Evolutionary conservation across 2,888 invertebrate species (phyloP), one percentile per base, ranked within the genome.

Genomic region (Drosophila nr. medialis): DNA sequence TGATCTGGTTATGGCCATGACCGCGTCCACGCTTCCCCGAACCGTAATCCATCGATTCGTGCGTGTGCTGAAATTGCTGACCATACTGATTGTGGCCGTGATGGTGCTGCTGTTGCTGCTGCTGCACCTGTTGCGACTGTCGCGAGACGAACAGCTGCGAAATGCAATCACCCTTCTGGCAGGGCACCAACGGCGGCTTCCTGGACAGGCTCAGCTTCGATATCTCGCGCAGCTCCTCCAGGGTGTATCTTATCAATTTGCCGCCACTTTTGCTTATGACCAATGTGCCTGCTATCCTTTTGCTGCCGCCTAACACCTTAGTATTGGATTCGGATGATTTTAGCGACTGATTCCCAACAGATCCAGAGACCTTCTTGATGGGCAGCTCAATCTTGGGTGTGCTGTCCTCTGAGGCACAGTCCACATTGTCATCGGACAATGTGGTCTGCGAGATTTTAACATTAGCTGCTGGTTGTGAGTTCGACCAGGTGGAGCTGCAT

Each of bases 61-160:
- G 90, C 67, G 91, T 80, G 15, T 92, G 92, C 51, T 91, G 92
- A 53, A 87, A 92, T 64, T 91, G 91, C 40, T 84, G 89, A 3
- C 86, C 65, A 32, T 91, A 91, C 27, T 80, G 80, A 29, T 74
- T 80, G 36, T 84, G 87, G 8, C 64, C 72, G 36, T 83, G 88
- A 29, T 81, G 81, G 18, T 88, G 88, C 49, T 83, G 83, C 24
- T 83, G 78, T 18, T 79, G 85, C 40, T 55, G 55, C 27, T 55
- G 55, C 36, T 55, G 55, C 38, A 55, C 55, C 18, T 72, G 78
- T 34, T 64, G 64, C 21, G 75, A 21, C 30, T 88, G 91, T 0
- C 91, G 83, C 15, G 91, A 83, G 1, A 91, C 91, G 64, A 91
- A 91, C 32, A 92, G 64, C 55, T 91, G 90, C 1, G 91, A 70